Evolutionary conservation across 2,888 invertebrate genomes (phyloP).

Genomic region (Rotaria sp.): DNA sequence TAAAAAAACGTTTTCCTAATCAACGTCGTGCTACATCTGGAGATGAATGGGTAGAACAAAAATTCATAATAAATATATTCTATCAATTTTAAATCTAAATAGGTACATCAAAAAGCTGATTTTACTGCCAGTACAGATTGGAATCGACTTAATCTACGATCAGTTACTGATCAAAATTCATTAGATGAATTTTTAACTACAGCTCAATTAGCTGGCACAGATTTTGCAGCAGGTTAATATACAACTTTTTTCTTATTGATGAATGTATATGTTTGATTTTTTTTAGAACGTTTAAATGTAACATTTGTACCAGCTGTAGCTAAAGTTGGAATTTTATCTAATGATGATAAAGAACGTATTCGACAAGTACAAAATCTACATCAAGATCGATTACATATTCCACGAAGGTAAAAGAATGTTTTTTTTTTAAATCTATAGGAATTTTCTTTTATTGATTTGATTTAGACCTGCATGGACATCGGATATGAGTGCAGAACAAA

Average conservation of each 20-base stretch:
- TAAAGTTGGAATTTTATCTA: constrained; percentile 61
- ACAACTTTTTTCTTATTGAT: neutral
- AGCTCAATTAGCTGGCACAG: constrained; percentile 84
- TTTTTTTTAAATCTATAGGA: too few relatives aligned
- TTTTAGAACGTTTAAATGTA: constrained; percentile 78
- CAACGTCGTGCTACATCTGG: neutral
- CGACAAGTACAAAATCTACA: constrained; percentile 48
- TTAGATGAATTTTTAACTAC: constrained; percentile 90
- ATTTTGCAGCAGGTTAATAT: constrained; percentile 68
- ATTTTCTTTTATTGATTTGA: too few relatives aligned
- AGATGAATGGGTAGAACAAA: neutral
- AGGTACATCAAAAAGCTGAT: constrained; percentile 73
- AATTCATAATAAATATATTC: neutral
- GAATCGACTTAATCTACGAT: constrained; percentile 74
- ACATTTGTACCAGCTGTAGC: constrained; percentile 64
- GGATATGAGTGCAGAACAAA: constrained; percentile 60
- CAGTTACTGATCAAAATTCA: constrained; percentile 88
- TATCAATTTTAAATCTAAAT: neutral
- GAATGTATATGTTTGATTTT: neutral
- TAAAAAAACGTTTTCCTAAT: constrained; percentile 13
- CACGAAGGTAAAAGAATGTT: constrained; percentile 62
- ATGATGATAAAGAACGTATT: constrained; percentile 58
- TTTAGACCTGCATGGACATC: constrained; percentile 36
- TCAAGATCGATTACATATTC: constrained; percentile 67
- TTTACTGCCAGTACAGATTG: constrained; percentile 82